A percentile compares a stretch with the other conserved stretches of the same genome.
Conservation (phyloP, 1,140 invertebrate genomes). For the Eriocheir sinensis region DNA sequence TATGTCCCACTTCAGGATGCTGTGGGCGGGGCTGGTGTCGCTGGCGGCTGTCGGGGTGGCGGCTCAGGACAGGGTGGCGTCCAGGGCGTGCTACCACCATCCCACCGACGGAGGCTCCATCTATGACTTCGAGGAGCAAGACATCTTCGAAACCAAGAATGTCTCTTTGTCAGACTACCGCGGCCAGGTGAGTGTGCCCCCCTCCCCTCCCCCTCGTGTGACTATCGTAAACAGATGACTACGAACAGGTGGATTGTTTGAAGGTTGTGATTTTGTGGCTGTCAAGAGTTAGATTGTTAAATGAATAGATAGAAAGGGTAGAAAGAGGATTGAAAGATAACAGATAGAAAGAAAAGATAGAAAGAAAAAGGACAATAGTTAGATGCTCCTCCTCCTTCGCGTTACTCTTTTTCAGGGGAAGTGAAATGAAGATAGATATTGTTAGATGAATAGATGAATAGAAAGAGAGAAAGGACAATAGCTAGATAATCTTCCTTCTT, state of each 20-base stretch:
- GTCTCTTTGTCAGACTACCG: slow-evolving; percentile 80
- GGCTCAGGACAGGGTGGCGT: slow-evolving; percentile 58
- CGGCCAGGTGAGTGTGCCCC: slow-evolving; percentile 79
- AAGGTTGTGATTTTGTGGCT: neutral
- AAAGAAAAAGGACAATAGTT: too few species aligned
- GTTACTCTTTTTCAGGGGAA: too few species aligned
- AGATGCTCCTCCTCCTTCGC: too few species aligned
- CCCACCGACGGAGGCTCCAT: slow-evolving; percentile 67
- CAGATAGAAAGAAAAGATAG: too few species aligned
- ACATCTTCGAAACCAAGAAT: slow-evolving; percentile 76
- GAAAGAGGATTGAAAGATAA: too few species aligned
- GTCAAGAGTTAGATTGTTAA: neutral
- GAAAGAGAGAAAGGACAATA: too few species aligned
- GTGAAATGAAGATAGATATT: too few species aligned
- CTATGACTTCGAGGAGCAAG: slow-evolving; percentile 75
- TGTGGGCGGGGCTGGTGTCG: slow-evolving; percentile 67
- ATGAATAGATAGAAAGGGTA: neutral
- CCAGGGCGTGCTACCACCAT: slow-evolving; percentile 73
- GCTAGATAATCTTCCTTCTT: too few species aligned
- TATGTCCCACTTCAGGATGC: slow-evolving; percentile 35
- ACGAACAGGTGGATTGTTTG: neutral
- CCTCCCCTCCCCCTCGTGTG: too few species aligned
- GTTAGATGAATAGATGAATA: too few species aligned
- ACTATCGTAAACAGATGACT: too few species aligned
- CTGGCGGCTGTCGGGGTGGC: slow-evolving; percentile 57